These are phyloP conservation scores for Pedionomus torquatus DNA, from an alignment of 2,113 vertebrate genomes.

Conservation along the genomic window DNA sequence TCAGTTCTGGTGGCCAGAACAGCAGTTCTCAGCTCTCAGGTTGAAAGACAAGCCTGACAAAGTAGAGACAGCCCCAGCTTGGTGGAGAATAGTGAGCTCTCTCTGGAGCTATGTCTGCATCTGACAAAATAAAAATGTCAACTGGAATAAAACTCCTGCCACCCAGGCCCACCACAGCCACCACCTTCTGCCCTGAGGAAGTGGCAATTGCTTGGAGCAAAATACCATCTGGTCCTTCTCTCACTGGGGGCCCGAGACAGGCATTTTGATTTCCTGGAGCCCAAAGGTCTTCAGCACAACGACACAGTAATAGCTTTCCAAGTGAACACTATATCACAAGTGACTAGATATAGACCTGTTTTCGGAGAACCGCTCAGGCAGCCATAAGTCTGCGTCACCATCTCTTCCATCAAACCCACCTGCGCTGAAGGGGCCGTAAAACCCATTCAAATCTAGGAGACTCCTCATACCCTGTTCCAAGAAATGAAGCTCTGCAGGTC, in stretches of 20 bases:
- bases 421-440: not conserved
- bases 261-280: not conserved
- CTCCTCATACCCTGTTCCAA: not conserved
- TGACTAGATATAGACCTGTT: not conserved
- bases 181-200: not conserved
- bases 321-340: not conserved
- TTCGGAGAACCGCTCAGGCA: not conserved
- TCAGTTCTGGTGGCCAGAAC: not conserved
- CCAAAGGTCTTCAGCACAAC: not conserved
- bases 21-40: not conserved
- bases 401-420: not conserved
- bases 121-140: not conserved
- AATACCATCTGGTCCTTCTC: rapidly evolving
- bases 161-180: not conserved
- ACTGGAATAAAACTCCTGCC: not conserved
- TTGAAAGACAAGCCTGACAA: not conserved
- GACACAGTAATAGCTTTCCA: not conserved
- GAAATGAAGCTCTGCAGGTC: not conserved
- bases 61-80: not conserved
- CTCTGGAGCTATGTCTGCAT: not conserved
- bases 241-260: not conserved
- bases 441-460: not conserved
- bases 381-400: not conserved
- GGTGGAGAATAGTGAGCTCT: not conserved
- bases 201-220: not conserved